These are phyloP conservation scores for Andricus quercusramuli DNA, from an alignment of 2,888 invertebrate species.

Conservation along the genomic window DNA sequence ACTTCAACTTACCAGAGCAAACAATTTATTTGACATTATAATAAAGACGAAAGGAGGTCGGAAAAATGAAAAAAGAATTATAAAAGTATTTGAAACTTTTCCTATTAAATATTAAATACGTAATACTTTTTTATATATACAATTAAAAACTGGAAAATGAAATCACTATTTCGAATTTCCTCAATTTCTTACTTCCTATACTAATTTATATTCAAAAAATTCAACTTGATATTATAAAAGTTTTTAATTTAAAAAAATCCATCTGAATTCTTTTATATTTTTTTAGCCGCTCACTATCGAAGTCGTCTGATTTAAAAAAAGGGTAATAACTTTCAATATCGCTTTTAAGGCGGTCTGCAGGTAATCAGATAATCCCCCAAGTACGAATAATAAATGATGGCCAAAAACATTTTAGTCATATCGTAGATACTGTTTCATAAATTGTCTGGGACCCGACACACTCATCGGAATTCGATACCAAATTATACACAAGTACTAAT, in stretches of 20 bases:
- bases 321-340: constrained; percentile 21
- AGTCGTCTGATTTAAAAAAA: constrained; percentile 1
- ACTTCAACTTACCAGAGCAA: too few relatives aligned
- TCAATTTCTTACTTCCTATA: not conserved
- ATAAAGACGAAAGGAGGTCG: too few relatives aligned
- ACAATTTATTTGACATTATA: too few relatives aligned
- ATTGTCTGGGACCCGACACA: constrained; percentile 20
- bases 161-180: not conserved
- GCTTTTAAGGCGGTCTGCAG: constrained; percentile 12
- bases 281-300: not conserved
- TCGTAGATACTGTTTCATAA: not conserved
- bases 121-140: too few relatives aligned
- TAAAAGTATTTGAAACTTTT: too few relatives aligned
- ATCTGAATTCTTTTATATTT: not conserved
- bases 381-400: constrained; percentile 3
- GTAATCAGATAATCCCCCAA: not conserved
- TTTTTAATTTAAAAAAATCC: not conserved
- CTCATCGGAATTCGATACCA: not conserved
- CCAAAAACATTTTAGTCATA: constrained; percentile 35
- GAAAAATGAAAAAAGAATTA: too few relatives aligned
- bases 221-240: not conserved
- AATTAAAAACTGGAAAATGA: too few relatives aligned
- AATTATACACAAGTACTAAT: constrained; percentile 22
- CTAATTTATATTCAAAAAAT: not conserved
- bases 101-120: too few relatives aligned